Evolutionary conservation across 2,797 vertebrate species (phyloP), one percentile per base, ranked within the genome.

Genomic region (Myripristis jacobus): DNA sequence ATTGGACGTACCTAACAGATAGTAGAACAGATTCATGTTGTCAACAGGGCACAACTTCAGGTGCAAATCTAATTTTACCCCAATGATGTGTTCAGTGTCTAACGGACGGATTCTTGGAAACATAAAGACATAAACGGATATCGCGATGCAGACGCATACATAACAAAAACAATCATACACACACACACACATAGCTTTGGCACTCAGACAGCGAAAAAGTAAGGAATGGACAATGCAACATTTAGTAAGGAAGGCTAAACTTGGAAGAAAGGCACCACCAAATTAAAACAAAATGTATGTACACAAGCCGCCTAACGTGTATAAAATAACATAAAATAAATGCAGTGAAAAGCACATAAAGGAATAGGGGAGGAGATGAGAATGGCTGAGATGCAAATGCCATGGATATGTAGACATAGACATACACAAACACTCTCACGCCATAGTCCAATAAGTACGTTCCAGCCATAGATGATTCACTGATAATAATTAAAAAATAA

Each of bases 381-480:
- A 56, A 15, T 18, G 44, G 53, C 27, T 50, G 52, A 47, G 11
- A 47, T 19, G 12, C 0, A 19, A 59, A 48, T 46, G 44, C 44
- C 44, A 62, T 18, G 29, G 70, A 61, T 81, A 66, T 31, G 77
- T 43, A 75, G 46, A 74, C 24, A 25, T 43, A 75, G 46, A 74
- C 24, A 25, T 34, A 31, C 25, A 58, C 62, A 76, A 62, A 50
- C 70, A 60, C 47, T 67, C 22, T 66, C 64, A 47, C 68, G 82
- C 86, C 84, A 88, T 80, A 54, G 69, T 83, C 79, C 83, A 69
- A 75, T 36, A 83, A 84, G 73, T 80, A 77, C 70, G 63, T 78
- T 92, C 84, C 88, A 89, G 83, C 84, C 84, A 86, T 68, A 64
- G 73, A 83, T 67, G 69, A 84, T 84, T 84, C 51, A 51, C 51